These are phyloP conservation scores for Clarias batrachus DNA, from an alignment of 2,113 vertebrate genomes.

Conservation along the genomic window DNA sequence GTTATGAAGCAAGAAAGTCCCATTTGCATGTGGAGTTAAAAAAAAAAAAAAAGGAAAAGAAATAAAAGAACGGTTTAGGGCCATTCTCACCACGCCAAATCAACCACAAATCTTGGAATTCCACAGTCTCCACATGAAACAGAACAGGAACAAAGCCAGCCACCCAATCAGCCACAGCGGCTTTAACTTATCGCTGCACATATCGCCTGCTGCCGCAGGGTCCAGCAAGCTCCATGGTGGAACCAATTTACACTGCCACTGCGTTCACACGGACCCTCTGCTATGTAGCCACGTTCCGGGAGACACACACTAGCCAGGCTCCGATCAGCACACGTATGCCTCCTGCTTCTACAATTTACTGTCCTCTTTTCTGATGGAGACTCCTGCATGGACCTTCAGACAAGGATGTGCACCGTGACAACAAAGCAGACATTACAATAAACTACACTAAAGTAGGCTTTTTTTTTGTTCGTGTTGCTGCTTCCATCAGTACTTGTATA, in stretches of 20 bases:
- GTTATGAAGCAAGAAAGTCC: slow-evolving; percentile 49
- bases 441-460: neutral
- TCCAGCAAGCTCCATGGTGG: slow-evolving; percentile 43
- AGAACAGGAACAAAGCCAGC: slow-evolving; percentile 51
- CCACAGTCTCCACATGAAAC: slow-evolving; percentile 60
- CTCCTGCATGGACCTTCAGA: neutral
- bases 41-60: neutral
- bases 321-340: neutral
- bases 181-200: slow-evolving; percentile 63
- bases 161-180: slow-evolving; percentile 58
- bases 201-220: slow-evolving; percentile 54
- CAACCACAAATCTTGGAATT: slow-evolving; percentile 58
- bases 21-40: slow-evolving; percentile 37
- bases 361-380: neutral
- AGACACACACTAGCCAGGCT: slow-evolving; percentile 3
- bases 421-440: neutral
- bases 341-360: neutral
- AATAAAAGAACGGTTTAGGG: slow-evolving; percentile 34
- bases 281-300: slow-evolving; percentile 21
- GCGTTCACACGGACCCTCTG: slow-evolving; percentile 39
- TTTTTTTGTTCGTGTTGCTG: neutral
- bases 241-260: slow-evolving; percentile 55
- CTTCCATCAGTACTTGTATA: neutral
- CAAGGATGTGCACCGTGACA: neutral
- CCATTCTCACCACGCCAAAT: slow-evolving; percentile 50